These are phyloP conservation scores for Potorous gilbertii DNA, from an alignment of 2,797 vertebrate species.

Conservation along the genomic window DNA sequence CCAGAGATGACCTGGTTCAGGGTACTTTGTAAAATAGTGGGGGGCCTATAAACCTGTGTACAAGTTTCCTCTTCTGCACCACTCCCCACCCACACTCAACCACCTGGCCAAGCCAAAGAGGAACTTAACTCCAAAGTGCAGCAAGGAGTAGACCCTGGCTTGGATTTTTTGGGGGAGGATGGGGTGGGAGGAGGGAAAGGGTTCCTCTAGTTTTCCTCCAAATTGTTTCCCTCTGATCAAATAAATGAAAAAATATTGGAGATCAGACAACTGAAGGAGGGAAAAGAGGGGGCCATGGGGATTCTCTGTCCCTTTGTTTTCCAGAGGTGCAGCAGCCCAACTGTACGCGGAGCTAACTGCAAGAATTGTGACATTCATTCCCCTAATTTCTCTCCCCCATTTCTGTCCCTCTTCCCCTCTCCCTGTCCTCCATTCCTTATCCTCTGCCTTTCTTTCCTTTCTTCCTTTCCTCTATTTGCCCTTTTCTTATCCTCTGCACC, in stretches of 20 bases:
- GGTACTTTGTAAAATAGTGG: background rate
- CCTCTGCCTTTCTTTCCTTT: background rate
- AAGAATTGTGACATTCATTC: background rate
- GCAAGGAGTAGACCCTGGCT: background rate
- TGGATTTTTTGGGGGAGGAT: background rate
- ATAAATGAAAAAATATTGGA: background rate
- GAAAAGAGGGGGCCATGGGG: background rate
- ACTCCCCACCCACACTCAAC: background rate
- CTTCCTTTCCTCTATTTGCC: background rate
- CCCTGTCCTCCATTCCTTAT: too few species aligned
- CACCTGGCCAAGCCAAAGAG: conserved; percentile 4
- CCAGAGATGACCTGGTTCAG: background rate
- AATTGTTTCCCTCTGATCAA: background rate
- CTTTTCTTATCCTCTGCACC: background rate
- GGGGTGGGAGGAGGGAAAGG: too few species aligned
- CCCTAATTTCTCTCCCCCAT: background rate
- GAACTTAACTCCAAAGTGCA: background rate
- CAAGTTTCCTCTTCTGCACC: background rate
- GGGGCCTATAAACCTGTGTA: background rate
- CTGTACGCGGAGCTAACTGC: background rate
- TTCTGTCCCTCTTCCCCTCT: background rate
- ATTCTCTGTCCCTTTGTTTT: background rate
- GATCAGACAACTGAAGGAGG: background rate
- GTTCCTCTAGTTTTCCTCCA: background rate
- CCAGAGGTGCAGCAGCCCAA: background rate